A percentile compares a stretch with the other conserved stretches of the same genome.
Evolutionary conservation across 2,888 invertebrate species (phyloP).

Genomic region (Trissonchulus sp.): DNA sequence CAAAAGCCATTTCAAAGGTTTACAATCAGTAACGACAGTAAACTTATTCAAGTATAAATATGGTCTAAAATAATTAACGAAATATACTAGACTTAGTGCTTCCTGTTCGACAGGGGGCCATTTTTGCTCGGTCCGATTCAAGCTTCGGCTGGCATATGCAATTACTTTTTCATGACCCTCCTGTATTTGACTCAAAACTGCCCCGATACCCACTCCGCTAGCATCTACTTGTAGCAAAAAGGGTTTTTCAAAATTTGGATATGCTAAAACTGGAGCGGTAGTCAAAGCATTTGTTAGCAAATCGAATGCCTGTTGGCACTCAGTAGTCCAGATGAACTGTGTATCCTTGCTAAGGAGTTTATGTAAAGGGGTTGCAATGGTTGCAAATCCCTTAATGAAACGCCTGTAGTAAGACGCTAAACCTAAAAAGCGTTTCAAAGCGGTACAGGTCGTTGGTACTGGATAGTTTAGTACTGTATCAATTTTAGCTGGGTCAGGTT

Average conservation of each 20-base stretch:
- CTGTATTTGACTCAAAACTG: background rate
- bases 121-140: background rate
- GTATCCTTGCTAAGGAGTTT: background rate
- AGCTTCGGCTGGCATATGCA: background rate
- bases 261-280: slow-evolving; percentile 4
- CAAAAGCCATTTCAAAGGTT: background rate
- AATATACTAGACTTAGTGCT: background rate
- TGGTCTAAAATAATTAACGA: background rate
- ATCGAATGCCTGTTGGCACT: slow-evolving; percentile 15
- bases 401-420: background rate
- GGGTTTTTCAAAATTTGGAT: slow-evolving; percentile 8
- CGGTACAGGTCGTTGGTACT: background rate
- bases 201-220: background rate
- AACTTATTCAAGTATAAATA: background rate
- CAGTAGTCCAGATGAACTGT: background rate
- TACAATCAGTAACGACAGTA: background rate
- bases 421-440: slow-evolving; percentile 9
- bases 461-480: background rate
- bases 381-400: slow-evolving; percentile 7
- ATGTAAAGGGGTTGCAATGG: background rate
- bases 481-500: slow-evolving; percentile 18
- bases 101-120: background rate
- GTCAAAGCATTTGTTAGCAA: background rate
- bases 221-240: slow-evolving; percentile 2
- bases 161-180: background rate